These are phyloP conservation scores for Lonchura striata DNA, from an alignment of 2,113 vertebrate species.

Conservation along the genomic window DNA sequence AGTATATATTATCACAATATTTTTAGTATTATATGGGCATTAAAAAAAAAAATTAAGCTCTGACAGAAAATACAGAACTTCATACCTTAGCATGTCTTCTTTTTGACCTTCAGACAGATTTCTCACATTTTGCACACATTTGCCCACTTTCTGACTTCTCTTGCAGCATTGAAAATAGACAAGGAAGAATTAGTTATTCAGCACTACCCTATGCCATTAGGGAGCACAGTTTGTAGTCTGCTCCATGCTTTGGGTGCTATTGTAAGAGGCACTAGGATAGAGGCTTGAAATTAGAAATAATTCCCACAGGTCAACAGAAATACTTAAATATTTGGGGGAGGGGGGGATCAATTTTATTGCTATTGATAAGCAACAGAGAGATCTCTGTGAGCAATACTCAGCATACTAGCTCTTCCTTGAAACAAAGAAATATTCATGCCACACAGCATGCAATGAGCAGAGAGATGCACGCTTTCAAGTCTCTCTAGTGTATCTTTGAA, in stretches of 20 bases:
- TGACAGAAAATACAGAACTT: background rate
- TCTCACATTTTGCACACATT: background rate
- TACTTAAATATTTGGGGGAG: background rate
- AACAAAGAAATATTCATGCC: background rate
- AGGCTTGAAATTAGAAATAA: slow-evolving; percentile 42
- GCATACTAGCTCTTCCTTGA: background rate
- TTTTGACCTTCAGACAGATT: slow-evolving; percentile 28
- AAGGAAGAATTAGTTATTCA: slow-evolving; percentile 25
- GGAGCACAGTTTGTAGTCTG: slow-evolving; percentile 9
- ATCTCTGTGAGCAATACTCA: background rate
- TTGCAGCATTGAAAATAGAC: background rate
- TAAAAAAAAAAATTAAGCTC: background rate
- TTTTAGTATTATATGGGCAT: background rate
- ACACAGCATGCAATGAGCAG: background rate
- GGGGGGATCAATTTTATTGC: background rate
- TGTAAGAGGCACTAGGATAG: background rate
- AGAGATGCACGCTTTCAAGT: background rate
- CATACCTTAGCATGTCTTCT: background rate
- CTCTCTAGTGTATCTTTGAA: background rate
- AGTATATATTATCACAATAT: background rate
- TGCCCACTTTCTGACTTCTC: slow-evolving; percentile 36
- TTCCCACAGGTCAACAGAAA: background rate
- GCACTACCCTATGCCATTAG: background rate
- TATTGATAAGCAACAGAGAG: background rate
- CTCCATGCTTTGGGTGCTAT: background rate